These are phyloP conservation scores for Drosophila siamana DNA, from an alignment of 2,888 invertebrate genomes.

Conservation along the genomic window DNA sequence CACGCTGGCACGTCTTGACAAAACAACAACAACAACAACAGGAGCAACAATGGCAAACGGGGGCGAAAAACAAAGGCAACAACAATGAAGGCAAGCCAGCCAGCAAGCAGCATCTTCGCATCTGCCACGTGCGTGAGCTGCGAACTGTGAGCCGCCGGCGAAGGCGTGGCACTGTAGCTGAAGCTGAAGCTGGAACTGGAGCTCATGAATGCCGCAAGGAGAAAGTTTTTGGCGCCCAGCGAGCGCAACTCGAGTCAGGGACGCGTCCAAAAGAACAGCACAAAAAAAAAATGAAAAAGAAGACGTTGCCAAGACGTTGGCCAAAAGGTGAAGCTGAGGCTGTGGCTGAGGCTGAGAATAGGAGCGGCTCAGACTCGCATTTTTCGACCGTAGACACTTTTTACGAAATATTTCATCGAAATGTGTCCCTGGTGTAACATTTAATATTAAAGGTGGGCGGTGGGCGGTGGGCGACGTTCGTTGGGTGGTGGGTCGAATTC, in stretches of 20 bases:
- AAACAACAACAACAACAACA: slow-evolving; percentile 39
- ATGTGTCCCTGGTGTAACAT: slow-evolving; percentile 86
- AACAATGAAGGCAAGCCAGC: slow-evolving; percentile 46
- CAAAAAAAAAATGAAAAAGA: background rate
- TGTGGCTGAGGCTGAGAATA: slow-evolving; percentile 31
- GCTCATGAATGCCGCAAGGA: slow-evolving; percentile 78
- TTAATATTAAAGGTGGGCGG: slow-evolving; percentile 83
- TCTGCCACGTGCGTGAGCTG: slow-evolving; percentile 72
- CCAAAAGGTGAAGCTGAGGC: slow-evolving; percentile 37
- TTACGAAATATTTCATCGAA: slow-evolving; percentile 86
- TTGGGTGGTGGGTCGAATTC: slow-evolving; percentile 3
- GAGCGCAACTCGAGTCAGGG: slow-evolving; percentile 49
- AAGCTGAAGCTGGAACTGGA: slow-evolving; percentile 33
- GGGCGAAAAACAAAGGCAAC: slow-evolving; percentile 53
- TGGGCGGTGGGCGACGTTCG: slow-evolving; percentile 32
- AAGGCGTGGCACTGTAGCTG: slow-evolving; percentile 26
- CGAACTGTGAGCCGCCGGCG: slow-evolving; percentile 29
- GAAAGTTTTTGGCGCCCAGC: slow-evolving; percentile 72
- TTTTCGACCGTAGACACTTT: slow-evolving; percentile 84
- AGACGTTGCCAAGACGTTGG: slow-evolving; percentile 20
- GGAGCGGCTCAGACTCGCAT: slow-evolving; percentile 63
- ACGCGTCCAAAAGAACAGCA: slow-evolving; percentile 30
- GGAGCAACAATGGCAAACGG: slow-evolving; percentile 18
- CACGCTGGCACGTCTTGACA: slow-evolving; percentile 48
- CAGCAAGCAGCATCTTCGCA: slow-evolving; percentile 62